Evolutionary conservation across 30 jellyfish, hydroid and myxozoan genomes (phyloP), one percentile per base, ranked within the genome.

Genomic region (Hydra vulgaris): DNA sequence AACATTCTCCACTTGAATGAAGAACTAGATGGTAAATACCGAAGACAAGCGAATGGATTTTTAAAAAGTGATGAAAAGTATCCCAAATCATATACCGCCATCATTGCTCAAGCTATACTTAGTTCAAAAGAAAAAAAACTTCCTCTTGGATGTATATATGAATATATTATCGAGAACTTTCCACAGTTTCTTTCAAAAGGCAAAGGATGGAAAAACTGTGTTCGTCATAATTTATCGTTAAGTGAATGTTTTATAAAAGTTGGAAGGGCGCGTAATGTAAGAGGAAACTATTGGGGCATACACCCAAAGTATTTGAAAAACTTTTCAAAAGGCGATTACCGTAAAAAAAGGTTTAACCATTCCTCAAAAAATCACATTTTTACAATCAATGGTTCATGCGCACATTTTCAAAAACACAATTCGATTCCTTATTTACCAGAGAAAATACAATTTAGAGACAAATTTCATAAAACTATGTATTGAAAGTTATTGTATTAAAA

Each of bases 201-300:
- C 73, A 95, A 91, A 82, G 97, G 97, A 27, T 91, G 97, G 97
- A 77, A 95, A 74, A 91, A 91, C 74, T 91, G 97, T 66, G 97
- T 91, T 21, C 86, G 97, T 22, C 97, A 91, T 68, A 91, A 91
- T 77, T 73, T 91, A 52, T 91, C 97, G 77, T 86, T 91, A 72
- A 86, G 96, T 56, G 97, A 91, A 72, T 91, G 97, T 26, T 91
- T 91, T 71, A 74, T 91, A 53, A 91, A 91, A 71, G 97, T 95
- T 5, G 97, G 97, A 7, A 84, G 97, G 17, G 97, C 97, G 8
- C 79, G 97, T 23, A 91, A 91, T 66, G 97, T 95, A 7, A 89
- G 97, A 7, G 97, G 97, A 26, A 91, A 91, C 40, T 91, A 91
- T 71, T 91, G 97, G 97, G 97, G 97, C 17, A 91, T 91, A 40